Conservation (phyloP, 2,113 vertebrate species). For the Tenrec ecaudatus region DNA sequence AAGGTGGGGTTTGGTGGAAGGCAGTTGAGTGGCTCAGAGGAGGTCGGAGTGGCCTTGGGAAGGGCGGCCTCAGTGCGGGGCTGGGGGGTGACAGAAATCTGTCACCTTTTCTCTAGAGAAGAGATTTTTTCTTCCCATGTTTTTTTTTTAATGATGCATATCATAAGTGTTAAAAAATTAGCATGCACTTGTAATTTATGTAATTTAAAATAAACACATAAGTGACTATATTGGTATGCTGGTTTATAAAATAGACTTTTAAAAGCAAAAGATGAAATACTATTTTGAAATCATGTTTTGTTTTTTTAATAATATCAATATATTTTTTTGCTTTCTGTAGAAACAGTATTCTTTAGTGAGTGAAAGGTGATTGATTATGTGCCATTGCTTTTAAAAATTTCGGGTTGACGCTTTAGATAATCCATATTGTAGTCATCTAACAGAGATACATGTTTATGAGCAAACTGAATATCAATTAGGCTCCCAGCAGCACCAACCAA, state of each 20-base stretch:
- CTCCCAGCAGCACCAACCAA: background rate
- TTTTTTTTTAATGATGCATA: background rate
- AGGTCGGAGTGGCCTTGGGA: background rate
- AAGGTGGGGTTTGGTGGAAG: background rate
- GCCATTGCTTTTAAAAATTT: no score
- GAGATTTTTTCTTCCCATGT: background rate
- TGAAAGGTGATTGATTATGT: no score
- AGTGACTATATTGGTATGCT: no score
- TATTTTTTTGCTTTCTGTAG: no score
- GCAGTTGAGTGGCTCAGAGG: background rate
- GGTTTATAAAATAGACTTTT: no score
- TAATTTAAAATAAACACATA: no score
- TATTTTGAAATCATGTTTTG: no score
- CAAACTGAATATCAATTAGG: background rate
- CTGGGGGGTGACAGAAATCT: background rate
- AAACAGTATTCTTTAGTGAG: no score
- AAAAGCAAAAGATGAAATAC: no score
- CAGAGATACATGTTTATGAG: background rate
- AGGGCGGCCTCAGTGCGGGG: background rate
- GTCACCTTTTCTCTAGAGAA: background rate
- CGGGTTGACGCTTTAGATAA: background rate
- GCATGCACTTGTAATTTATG: background rate
- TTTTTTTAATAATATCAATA: no score
- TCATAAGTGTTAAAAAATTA: conserved; percentile 8
- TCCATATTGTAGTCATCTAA: background rate